phyloP scores from a whole-genome alignment of 1,140 invertebrate genomes.

The Lethrus apterus region DNA sequence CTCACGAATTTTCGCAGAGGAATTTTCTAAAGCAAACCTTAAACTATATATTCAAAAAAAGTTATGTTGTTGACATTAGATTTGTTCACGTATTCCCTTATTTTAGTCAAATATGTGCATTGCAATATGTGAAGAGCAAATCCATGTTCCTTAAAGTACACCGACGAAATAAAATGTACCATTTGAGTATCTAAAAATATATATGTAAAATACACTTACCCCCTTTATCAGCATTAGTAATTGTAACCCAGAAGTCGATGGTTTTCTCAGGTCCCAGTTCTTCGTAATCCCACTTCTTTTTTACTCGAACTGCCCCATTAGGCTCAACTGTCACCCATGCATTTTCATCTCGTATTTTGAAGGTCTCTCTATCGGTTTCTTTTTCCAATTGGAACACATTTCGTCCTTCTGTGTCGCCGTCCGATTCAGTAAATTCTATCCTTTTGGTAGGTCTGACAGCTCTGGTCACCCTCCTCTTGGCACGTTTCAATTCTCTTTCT shows the following conservation, averaged over 20 bases:
- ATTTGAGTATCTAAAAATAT: neutral
- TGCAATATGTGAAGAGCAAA: neutral
- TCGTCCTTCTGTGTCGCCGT: conserved; percentile 80
- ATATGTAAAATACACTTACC: conserved; percentile 59
- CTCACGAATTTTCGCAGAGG: too few relatives aligned
- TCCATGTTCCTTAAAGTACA: neutral
- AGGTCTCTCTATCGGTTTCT: conserved; percentile 84
- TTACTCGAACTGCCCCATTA: conserved; percentile 85
- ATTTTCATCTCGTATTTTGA: conserved; percentile 88
- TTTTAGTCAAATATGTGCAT: too few relatives aligned
- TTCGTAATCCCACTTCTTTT: conserved; percentile 96
- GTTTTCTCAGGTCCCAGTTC: conserved; percentile 92
- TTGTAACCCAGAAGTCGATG: conserved; percentile 94
- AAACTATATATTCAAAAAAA: neutral
- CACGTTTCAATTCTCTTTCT: conserved; percentile 50
- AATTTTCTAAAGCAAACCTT: too few relatives aligned
- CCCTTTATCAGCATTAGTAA: conserved; percentile 78
- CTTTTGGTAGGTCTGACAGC: conserved; percentile 86
- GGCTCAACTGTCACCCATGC: conserved; percentile 88
- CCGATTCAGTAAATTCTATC: conserved; percentile 85
- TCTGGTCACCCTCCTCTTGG: conserved; percentile 74
- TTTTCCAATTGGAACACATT: conserved; percentile 86
- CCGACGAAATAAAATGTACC: neutral
- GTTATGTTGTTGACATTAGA: neutral
- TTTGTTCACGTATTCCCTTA: too few relatives aligned